These are phyloP conservation scores for Glaucidium brasilianum DNA, from an alignment of 2,113 vertebrate species.

Conservation along the genomic window DNA sequence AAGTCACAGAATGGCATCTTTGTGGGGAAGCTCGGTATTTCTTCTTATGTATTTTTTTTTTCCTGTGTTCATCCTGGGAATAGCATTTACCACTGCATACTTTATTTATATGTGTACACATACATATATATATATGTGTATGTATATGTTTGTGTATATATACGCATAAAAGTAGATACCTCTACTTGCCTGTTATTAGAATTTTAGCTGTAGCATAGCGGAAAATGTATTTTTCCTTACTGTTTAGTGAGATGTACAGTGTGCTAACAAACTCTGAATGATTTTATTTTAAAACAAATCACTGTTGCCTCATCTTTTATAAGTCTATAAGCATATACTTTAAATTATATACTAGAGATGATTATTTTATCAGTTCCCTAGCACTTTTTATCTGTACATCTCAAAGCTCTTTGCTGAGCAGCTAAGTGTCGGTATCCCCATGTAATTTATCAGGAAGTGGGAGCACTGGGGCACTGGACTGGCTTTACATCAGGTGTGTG, in stretches of 20 bases:
- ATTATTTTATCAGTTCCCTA: neutral
- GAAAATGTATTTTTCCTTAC: neutral
- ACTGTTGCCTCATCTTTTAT: neutral
- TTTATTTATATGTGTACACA: neutral
- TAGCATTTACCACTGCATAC: neutral
- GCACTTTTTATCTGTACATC: neutral
- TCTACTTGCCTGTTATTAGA: neutral
- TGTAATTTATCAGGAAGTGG: neutral
- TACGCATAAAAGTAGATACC: neutral
- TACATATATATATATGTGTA: neutral
- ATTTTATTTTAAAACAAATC: neutral
- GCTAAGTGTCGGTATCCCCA: neutral
- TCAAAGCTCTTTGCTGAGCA: neutral
- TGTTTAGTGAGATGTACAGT: neutral
- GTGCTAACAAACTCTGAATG: neutral
- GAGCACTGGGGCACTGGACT: neutral
- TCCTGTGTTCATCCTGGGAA: neutral
- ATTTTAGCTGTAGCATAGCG: neutral
- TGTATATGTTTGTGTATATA: neutral
- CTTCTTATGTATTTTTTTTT: neutral
- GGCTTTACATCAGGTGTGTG: neutral
- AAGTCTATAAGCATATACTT: neutral
- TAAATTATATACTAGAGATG: no score
- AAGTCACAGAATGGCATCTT: neutral
- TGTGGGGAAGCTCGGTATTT: neutral